These are phyloP conservation scores for Phallusia fumigata DNA, from an alignment of 23 tunicate species.

Conservation along the genomic window DNA sequence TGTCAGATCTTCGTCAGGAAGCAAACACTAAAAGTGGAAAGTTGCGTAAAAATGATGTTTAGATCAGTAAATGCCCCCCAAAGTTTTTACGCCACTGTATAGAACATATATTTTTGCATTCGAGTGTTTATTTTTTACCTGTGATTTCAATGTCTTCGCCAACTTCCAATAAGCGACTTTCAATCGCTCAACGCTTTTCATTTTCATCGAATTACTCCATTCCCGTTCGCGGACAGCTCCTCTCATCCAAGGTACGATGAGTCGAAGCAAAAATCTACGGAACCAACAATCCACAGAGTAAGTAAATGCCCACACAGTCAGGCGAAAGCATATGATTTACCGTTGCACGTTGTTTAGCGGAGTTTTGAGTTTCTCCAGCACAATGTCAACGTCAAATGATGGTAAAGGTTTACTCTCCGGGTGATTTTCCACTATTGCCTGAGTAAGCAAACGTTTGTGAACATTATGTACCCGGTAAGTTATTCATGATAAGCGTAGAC, in stretches of 20 bases:
- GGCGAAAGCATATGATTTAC: no score
- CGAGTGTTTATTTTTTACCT: no score
- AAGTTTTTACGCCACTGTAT: no score
- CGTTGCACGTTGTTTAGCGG: neutral
- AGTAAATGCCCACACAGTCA: no score
- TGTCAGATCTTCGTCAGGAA: slow-evolving; percentile 47
- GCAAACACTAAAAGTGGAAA: neutral
- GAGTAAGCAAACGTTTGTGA: no score
- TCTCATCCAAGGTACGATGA: slow-evolving; percentile 23
- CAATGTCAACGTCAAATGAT: neutral
- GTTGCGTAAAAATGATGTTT: neutral
- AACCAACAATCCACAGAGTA: no score
- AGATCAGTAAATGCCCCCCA: no score
- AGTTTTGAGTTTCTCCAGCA: neutral
- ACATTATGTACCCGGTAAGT: no score
- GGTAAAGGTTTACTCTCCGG: neutral
- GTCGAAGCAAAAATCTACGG: slow-evolving; percentile 10
- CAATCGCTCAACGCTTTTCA: slow-evolving; percentile 14
- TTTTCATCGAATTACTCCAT: slow-evolving; percentile 20
- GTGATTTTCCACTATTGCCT: neutral
- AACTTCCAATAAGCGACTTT: slow-evolving; percentile 35
- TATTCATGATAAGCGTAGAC: no score
- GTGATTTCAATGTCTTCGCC: slow-evolving; percentile 20
- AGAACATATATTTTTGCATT: no score
- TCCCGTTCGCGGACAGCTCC: slow-evolving; percentile 27